Conservation (phyloP, 2,113 vertebrate species). For the Zosterops borbonicus region DNA sequence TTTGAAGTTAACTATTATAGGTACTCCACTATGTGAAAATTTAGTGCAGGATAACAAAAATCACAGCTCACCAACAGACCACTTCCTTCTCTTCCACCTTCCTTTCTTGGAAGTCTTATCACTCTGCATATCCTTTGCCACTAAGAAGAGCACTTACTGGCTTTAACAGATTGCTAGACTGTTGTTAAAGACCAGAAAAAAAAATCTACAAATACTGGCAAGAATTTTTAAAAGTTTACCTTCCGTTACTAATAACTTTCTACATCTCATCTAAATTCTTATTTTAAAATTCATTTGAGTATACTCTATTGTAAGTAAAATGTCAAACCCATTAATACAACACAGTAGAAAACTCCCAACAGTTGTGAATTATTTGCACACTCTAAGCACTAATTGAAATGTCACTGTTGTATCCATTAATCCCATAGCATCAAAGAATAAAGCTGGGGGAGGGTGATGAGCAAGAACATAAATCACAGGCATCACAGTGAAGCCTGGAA, state of each 20-base stretch:
- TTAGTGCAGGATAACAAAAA: background rate
- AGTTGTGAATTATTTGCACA: constrained; percentile 70
- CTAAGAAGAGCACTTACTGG: background rate
- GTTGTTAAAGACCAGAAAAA: background rate
- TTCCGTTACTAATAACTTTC: background rate
- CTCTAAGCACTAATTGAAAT: constrained; percentile 72
- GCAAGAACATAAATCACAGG: constrained; percentile 71
- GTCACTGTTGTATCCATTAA: constrained; percentile 65
- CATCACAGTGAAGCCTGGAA: constrained; percentile 62
- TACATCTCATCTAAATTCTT: background rate
- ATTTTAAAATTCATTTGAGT: constrained; percentile 1
- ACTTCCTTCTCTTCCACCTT: background rate
- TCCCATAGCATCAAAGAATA: constrained; percentile 64
- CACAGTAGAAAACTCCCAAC: constrained; percentile 75
- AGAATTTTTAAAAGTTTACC: background rate
- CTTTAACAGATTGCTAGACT: background rate
- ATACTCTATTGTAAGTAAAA: constrained; percentile 19
- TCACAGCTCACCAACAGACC: background rate
- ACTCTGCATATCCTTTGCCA: background rate
- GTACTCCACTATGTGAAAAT: background rate
- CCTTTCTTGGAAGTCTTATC: background rate
- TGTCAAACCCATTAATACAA: constrained; percentile 58
- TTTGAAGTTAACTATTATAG: background rate
- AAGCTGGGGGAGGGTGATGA: constrained; percentile 65
- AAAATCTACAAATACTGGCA: background rate